Conservation (phyloP, 2,797 vertebrate genomes). For the Bryconaethiops microstoma region DNA sequence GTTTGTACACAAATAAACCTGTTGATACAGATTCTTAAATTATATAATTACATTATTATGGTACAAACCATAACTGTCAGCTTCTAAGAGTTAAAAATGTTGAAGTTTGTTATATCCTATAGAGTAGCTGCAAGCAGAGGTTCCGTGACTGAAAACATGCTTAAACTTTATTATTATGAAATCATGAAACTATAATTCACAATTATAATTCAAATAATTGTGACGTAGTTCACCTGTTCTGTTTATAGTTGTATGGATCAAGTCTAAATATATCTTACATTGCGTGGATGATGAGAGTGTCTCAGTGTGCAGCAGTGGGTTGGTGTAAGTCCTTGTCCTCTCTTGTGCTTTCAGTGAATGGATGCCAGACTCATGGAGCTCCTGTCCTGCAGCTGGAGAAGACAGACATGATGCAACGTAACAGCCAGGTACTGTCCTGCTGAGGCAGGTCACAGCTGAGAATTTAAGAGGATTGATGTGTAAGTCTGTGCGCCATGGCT, state of each 20-base stretch:
- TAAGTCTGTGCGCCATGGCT: not conserved
- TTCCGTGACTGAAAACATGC: no score
- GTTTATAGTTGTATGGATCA: not conserved
- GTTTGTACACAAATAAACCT: not conserved
- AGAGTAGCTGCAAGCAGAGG: no score
- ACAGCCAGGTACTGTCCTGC: constrained; percentile 76
- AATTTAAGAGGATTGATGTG: constrained; percentile 13
- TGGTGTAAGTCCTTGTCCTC: not conserved
- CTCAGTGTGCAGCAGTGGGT: not conserved
- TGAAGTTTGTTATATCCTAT: no score
- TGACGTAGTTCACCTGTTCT: not conserved
- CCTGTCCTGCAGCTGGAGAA: constrained; percentile 72
- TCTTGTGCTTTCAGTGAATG: constrained; percentile 76
- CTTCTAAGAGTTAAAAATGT: no score
- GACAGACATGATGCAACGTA: constrained; percentile 75
- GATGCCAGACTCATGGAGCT: constrained; percentile 75
- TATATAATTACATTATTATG: no score
- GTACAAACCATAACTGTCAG: no score
- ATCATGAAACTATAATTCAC: not conserved
- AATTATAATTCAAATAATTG: not conserved
- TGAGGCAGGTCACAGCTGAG: not conserved
- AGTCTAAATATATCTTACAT: not conserved
- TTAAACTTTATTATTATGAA: not conserved
- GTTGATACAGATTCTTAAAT: no score
- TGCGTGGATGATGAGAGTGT: not conserved